These are phyloP conservation scores for Cygnus buccinator DNA, from an alignment of 2,113 vertebrate genomes.

Conservation along the genomic window DNA sequence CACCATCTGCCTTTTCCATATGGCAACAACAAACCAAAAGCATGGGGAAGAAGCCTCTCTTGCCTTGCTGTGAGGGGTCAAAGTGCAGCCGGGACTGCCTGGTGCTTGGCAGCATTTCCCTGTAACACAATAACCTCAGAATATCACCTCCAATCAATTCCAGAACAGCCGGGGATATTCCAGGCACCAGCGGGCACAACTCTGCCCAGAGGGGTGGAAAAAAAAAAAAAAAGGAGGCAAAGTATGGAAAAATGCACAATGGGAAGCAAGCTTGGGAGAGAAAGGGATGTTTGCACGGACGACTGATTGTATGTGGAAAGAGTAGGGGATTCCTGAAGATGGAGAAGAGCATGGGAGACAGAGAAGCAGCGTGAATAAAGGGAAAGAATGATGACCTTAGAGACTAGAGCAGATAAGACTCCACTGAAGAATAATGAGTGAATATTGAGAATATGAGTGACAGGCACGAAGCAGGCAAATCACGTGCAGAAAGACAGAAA, in stretches of 20 bases:
- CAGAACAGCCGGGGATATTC: background rate
- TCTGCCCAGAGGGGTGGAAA: background rate
- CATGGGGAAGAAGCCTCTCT: background rate
- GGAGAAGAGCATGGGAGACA: background rate
- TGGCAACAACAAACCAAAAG: conserved; percentile 33
- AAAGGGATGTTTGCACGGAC: background rate
- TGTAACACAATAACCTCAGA: background rate
- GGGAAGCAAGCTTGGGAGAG: background rate
- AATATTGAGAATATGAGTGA: background rate
- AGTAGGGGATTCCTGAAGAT: background rate
- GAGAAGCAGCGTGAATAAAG: background rate
- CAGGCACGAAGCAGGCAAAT: background rate
- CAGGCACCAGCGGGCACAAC: background rate
- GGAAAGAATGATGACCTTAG: background rate
- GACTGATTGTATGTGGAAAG: background rate
- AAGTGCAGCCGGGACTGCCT: background rate
- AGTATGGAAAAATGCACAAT: background rate
- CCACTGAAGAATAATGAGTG: background rate
- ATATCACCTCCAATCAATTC: background rate
- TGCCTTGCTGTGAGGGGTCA: conserved; percentile 13
- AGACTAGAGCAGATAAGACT: background rate
- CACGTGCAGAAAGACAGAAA: background rate
- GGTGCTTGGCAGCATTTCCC: background rate
- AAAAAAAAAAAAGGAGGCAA: background rate
- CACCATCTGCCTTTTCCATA: conserved; percentile 70